These are phyloP conservation scores for Camponotus pennsylvanicus DNA, from an alignment of 1,140 invertebrate species.

Conservation along the genomic window DNA sequence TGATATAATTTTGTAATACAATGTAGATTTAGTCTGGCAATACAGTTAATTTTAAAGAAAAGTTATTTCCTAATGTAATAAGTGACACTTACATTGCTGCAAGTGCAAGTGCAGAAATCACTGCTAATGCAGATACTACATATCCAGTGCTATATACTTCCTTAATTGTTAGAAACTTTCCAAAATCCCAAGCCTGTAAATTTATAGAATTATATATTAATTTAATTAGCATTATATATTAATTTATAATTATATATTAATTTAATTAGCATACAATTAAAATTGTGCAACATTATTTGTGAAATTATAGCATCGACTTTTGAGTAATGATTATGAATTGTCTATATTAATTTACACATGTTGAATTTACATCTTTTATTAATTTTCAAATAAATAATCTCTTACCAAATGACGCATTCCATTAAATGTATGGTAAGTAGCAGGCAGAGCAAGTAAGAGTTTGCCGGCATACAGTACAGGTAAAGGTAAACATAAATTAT, in stretches of 20 bases:
- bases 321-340: not conserved
- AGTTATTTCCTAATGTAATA: constrained; percentile 24
- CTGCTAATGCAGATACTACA: constrained; percentile 86
- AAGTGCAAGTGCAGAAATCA: constrained; percentile 77
- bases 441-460: constrained; percentile 88
- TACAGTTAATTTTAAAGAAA: constrained; percentile 65
- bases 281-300: not conserved
- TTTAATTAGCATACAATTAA: constrained; percentile 13
- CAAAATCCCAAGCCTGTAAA: constrained; percentile 89
- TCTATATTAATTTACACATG: not conserved
- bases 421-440: constrained; percentile 90
- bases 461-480: constrained; percentile 77
- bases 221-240: not conserved
- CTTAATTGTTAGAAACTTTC: constrained; percentile 90
- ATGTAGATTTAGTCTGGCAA: constrained; percentile 12
- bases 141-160: constrained; percentile 91
- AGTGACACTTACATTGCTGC: constrained; percentile 74
- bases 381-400: constrained; percentile 27
- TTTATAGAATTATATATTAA: not conserved
- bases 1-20: constrained; percentile 43
- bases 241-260: constrained; percentile 40
- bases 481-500: constrained; percentile 75
- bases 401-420: constrained; percentile 90
- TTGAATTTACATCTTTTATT: not conserved
- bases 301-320: constrained; percentile 9